Percentiles rank a stretch among this genome's conserved stretches.
Evolutionary conservation across 2,113 vertebrate species (phyloP).

Genomic region (Rhipidura dahli): DNA sequence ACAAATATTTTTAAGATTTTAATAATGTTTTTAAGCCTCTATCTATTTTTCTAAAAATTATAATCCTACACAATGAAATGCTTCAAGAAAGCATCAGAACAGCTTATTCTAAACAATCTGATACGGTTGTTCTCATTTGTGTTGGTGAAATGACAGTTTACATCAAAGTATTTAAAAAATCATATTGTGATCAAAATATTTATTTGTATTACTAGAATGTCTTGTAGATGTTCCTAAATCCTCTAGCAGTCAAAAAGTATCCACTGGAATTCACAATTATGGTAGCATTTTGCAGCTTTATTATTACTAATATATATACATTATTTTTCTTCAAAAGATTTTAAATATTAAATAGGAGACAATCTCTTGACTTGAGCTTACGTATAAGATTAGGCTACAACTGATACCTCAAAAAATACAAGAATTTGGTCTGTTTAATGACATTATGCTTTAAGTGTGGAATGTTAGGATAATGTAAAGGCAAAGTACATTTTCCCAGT

Average conservation of each 20-base stretch:
- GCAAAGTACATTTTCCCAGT: neutral
- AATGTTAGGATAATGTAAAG: neutral
- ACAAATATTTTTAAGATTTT: neutral
- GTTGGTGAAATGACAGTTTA: neutral
- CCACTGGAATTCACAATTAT: neutral
- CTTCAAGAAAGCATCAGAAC: neutral
- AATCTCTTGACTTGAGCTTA: neutral
- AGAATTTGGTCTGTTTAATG: neutral
- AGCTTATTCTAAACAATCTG: neutral
- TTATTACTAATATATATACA: neutral
- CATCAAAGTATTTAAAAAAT: neutral
- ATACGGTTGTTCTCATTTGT: neutral
- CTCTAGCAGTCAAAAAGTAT: neutral
- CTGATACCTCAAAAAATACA: neutral
- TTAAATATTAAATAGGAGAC: neutral
- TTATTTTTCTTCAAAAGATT: neutral
- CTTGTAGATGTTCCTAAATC: neutral
- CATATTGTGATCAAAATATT: neutral
- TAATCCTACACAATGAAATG: neutral
- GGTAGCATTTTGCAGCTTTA: neutral
- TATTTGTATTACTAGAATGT: neutral
- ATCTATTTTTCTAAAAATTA: neutral
- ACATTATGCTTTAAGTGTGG: neutral
- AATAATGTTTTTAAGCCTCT: neutral
- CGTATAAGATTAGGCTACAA: neutral